Percentiles rank a stretch among this genome's conserved stretches.
These are phyloP conservation scores for Smittia aterrima DNA, from an alignment of 2,888 invertebrate genomes.

Conservation along the genomic window DNA sequence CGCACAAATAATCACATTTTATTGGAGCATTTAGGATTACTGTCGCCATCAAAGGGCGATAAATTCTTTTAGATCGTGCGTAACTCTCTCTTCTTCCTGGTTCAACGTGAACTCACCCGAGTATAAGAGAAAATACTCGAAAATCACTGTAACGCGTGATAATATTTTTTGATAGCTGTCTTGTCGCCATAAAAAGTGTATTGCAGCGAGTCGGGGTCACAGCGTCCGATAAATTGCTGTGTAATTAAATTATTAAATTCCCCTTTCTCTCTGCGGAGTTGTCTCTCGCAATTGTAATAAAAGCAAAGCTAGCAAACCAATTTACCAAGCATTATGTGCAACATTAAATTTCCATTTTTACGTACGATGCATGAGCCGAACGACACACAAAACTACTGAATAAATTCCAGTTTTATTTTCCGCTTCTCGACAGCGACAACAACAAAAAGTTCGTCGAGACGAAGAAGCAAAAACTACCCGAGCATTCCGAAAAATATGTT, in stretches of 20 bases:
- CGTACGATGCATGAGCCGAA: background rate
- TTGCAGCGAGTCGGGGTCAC: background rate
- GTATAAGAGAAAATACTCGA: background rate
- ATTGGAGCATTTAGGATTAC: constrained; percentile 38
- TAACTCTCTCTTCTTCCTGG: background rate
- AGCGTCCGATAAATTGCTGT: background rate
- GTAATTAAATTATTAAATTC: constrained; percentile 23
- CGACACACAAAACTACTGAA: background rate
- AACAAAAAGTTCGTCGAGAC: background rate
- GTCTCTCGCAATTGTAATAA: background rate
- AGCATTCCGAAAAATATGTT: constrained; percentile 22
- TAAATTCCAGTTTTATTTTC: constrained; percentile 1
- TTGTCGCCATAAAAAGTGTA: constrained; percentile 20
- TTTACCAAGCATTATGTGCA: background rate
- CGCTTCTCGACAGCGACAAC: background rate
- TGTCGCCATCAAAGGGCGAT: constrained; percentile 35
- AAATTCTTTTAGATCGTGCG: constrained; percentile 19
- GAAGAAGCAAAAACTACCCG: background rate
- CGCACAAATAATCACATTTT: constrained; percentile 38
- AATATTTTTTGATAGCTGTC: constrained; percentile 15
- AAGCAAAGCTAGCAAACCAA: background rate
- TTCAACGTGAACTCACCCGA: background rate
- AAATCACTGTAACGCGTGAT: constrained; percentile 16
- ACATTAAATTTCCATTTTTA: constrained; percentile 38
- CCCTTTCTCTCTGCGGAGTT: background rate